Evolutionary conservation across 2,797 vertebrate genomes (phyloP).

Genomic region (Merluccius polli): DNA sequence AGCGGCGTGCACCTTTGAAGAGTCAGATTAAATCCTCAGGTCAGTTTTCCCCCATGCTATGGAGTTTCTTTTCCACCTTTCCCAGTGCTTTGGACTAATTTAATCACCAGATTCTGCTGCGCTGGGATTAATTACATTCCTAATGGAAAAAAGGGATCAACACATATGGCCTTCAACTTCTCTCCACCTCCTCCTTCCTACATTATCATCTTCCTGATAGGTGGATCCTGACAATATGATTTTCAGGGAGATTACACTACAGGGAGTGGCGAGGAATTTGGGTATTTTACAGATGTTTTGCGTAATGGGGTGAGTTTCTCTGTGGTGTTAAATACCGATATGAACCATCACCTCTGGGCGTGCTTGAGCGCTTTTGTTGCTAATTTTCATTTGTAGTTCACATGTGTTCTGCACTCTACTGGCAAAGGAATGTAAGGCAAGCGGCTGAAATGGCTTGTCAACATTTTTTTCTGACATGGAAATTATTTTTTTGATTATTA

Average conservation of each 20-base stretch:
- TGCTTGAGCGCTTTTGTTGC: conserved; percentile 25
- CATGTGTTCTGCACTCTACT: background rate
- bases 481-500: background rate
- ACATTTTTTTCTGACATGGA: background rate
- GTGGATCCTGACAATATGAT: conserved; percentile 21
- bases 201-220: conserved; percentile 41
- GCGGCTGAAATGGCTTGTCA: background rate
- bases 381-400: conserved; percentile 5
- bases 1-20: conserved; percentile 11
- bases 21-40: conserved; percentile 40
- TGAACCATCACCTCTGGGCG: conserved; percentile 14
- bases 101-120: conserved; percentile 66
- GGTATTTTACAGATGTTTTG: conserved; percentile 29
- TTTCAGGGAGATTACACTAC: conserved; percentile 26
- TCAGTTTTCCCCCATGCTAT: conserved; percentile 40
- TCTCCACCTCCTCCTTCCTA: conserved; percentile 26
- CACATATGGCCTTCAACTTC: conserved; percentile 29
- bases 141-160: conserved; percentile 54
- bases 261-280: conserved; percentile 23
- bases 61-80: conserved; percentile 37
- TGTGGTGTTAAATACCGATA: conserved; percentile 23
- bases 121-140: conserved; percentile 62
- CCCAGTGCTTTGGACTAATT: conserved; percentile 43
- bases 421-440: background rate
- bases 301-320: conserved; percentile 23